These are phyloP conservation scores for Chelonia mydas DNA, from an alignment of 2,797 vertebrate species.

Conservation along the genomic window DNA sequence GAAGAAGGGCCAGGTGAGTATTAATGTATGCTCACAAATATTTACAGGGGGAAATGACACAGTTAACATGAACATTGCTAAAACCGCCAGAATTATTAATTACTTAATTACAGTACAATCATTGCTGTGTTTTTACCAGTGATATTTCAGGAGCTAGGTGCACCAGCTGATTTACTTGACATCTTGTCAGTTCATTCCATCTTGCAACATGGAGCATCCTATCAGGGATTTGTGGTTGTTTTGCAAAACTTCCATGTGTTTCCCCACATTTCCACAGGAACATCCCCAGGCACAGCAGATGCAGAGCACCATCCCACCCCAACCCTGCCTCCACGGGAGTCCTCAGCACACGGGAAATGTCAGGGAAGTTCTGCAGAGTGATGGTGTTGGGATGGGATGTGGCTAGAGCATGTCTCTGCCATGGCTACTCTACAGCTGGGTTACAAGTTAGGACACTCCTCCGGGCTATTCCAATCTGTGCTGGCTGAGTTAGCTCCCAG, in stretches of 20 bases:
- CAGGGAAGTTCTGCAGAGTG: background rate
- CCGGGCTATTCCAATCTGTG: background rate
- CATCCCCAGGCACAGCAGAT: background rate
- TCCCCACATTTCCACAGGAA: background rate
- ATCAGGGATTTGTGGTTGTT: background rate
- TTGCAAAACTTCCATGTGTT: background rate
- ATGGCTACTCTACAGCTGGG: background rate
- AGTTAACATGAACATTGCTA: conserved; percentile 4
- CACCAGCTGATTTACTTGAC: background rate
- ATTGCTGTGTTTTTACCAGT: background rate
- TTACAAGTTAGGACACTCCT: background rate
- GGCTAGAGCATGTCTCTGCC: background rate
- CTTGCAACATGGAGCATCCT: background rate
- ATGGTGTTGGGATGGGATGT: background rate
- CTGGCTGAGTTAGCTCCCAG: background rate
- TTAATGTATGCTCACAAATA: background rate
- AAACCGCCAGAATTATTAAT: conserved; percentile 4
- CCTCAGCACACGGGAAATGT: background rate
- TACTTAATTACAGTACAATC: background rate
- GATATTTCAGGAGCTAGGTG: background rate
- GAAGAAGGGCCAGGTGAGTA: background rate
- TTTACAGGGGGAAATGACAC: background rate
- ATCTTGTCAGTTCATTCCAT: background rate
- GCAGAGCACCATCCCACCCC: background rate
- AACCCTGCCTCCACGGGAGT: background rate